A percentile compares a stretch with the other conserved stretches of the same genome.
Evolutionary conservation across 1,140 invertebrate species (phyloP).

Genomic region (Macrobrachium rosenbergii): DNA sequence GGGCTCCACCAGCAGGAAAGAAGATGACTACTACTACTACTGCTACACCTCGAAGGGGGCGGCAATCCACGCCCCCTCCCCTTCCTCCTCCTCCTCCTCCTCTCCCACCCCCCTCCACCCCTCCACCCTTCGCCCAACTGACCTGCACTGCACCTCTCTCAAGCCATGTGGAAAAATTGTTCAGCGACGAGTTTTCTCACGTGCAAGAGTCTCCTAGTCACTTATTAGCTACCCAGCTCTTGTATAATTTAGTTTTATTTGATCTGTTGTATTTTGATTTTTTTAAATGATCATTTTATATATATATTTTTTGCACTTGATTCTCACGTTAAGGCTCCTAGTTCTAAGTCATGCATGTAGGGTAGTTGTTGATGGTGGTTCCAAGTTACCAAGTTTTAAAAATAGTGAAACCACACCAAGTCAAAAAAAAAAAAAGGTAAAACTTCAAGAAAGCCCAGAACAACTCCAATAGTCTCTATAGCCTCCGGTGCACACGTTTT

Average conservation of each 20-base stretch:
- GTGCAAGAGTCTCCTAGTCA: slow-evolving; percentile 59
- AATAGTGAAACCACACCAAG: no score
- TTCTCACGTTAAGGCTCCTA: slow-evolving; percentile 63
- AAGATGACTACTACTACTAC: no score
- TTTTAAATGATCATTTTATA: slow-evolving; percentile 52
- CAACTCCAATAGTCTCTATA: slow-evolving; percentile 53
- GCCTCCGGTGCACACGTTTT: slow-evolving; percentile 36
- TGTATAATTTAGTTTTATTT: neutral
- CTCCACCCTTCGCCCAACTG: slow-evolving; percentile 7
- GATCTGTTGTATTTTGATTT: neutral
- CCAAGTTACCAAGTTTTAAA: slow-evolving; percentile 58
- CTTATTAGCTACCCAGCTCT: slow-evolving; percentile 60
- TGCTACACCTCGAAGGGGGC: no score
- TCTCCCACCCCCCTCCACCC: slow-evolving; percentile 36
- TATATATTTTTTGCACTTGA: slow-evolving; percentile 62
- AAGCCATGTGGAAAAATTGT: slow-evolving; percentile 17
- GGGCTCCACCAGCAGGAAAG: no score
- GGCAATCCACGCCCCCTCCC: neutral
- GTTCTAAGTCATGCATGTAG: slow-evolving; percentile 65
- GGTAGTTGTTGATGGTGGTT: slow-evolving; percentile 64
- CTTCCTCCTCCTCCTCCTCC: neutral
- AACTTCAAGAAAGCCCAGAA: slow-evolving; percentile 58
- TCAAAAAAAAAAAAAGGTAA: slow-evolving; percentile 23
- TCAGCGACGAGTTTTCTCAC: neutral
- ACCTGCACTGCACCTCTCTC: slow-evolving; percentile 46